Evolutionary conservation across 2,797 vertebrate species (phyloP).

Genomic region (Parauchenoglanis punctatus): DNA sequence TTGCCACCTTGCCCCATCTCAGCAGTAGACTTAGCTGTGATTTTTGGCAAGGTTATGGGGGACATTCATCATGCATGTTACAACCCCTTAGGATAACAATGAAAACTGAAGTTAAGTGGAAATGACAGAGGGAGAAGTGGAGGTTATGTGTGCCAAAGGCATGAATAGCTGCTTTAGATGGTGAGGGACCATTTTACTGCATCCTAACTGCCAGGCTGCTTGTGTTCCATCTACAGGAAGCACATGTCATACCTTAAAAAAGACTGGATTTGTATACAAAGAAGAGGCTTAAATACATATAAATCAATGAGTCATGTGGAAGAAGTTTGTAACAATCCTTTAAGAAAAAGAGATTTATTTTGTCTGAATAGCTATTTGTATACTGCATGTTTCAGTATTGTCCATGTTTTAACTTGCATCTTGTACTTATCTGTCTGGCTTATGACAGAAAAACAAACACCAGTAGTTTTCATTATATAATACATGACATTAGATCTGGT

Average conservation of each 20-base stretch:
- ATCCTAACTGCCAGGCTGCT: not conserved
- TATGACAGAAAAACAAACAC: not conserved
- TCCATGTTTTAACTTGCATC: not conserved
- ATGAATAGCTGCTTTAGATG: conserved; percentile 20
- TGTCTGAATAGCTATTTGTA: not conserved
- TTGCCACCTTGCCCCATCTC: conserved; percentile 42
- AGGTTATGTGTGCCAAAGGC: not conserved
- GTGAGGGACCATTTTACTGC: not conserved
- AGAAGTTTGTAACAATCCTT: not conserved
- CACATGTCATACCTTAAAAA: not conserved
- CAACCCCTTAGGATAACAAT: conserved; percentile 23
- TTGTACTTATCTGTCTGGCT: not conserved
- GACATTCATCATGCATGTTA: conserved; percentile 41
- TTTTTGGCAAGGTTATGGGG: conserved; percentile 16
- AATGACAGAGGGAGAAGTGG: conserved; percentile 19
- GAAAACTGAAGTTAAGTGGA: conserved; percentile 28
- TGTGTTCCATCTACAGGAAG: conserved; percentile 10
- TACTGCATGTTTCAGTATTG: not conserved
- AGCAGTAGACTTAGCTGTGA: conserved; percentile 50
- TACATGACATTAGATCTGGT: not conserved
- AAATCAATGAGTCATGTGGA: not conserved
- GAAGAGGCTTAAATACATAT: not conserved
- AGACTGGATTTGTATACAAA: conserved; percentile 12
- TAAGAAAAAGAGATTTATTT: not conserved
- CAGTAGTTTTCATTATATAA: not conserved